Base-by-base conservation (phyloP, 92 coral and sea anemone genomes). In the Zoanthus solanderi region DNA sequence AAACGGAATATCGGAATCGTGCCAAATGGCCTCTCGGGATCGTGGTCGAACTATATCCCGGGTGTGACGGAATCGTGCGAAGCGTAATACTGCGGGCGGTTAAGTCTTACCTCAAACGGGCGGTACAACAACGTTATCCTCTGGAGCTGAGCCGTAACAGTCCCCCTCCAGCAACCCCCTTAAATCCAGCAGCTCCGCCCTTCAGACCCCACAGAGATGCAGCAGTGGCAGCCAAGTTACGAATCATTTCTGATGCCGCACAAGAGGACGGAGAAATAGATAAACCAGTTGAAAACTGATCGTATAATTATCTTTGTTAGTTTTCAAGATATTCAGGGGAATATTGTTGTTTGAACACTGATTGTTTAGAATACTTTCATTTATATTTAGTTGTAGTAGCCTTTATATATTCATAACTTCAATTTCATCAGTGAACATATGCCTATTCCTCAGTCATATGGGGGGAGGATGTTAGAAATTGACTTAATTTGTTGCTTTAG, bases 41-140 rank as follows among this genome's bases (percentile, higher is more conserved):
- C 15, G 82, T 77, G 82, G 68, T 28, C 17, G 68, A 77, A n/a
- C 17, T 14, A 46, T 50, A 77, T 67, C 68, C 67, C 7, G 82
- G 82, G 82, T 67, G 65, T 44, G 82, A 77, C 82, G 68, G 82
- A 77, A 34, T 77, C 67, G 68, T 78, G 28, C 83, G 69, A n/a
- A 78, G 83, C 71, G 52, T 78, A 15, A 78, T 54, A n/a, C 30
- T 75, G 7, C 63, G 63, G 79, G 63, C 79, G 79, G 79, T 60
- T 2, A 74, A 74, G 58, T 74, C 57, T 6, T 74, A 15, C 45
- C 78, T 45, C 30, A 56, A 74, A 46, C 56, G 56, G 30, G 28
- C 78, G 30, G 56, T 46, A n/a, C 78, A 74, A n/a, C 78, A 45
- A 13, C 78, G 44, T 8, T 74, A 44, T n/a, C 78, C 78, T 6